These are phyloP conservation scores for Barnardius zonarius DNA, from an alignment of 2,113 vertebrate genomes.

Conservation along the genomic window DNA sequence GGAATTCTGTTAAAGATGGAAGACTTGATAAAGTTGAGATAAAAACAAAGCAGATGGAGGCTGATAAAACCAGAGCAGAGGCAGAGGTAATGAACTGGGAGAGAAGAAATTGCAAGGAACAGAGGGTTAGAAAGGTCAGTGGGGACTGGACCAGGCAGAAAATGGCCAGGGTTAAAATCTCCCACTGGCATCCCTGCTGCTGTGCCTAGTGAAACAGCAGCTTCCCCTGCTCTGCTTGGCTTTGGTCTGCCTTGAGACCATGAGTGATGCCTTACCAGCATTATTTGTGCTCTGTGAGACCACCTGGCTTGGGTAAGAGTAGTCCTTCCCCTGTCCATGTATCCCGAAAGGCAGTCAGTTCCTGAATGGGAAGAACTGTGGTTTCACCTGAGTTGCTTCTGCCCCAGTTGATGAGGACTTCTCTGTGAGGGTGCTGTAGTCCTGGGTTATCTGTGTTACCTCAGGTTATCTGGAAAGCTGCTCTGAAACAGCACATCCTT, in stretches of 20 bases:
- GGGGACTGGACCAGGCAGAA: background rate
- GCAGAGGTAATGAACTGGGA: background rate
- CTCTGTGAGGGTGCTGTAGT: rapidly evolving
- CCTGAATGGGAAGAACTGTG: background rate
- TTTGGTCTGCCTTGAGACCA: background rate
- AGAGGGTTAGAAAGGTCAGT: background rate
- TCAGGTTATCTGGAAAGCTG: background rate
- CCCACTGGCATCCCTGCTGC: background rate
- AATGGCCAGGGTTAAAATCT: background rate
- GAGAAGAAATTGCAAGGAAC: background rate
- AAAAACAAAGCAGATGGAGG: background rate
- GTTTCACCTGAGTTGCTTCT: background rate
- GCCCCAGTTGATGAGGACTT: background rate
- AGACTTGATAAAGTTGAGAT: background rate
- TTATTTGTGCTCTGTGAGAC: background rate
- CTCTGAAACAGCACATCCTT: background rate
- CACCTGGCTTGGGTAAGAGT: background rate
- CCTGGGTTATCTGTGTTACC: background rate
- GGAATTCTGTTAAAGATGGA: background rate
- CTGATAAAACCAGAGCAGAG: background rate
- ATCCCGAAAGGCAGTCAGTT: background rate
- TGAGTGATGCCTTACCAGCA: background rate
- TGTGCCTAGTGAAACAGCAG: rapidly evolving
- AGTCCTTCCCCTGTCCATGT: background rate
- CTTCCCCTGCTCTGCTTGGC: background rate